A percentile compares a stretch with the other conserved stretches of the same genome.
phyloP scores from a whole-genome alignment of 2,888 invertebrate species.

The Bruchidius siliquastri region DNA sequence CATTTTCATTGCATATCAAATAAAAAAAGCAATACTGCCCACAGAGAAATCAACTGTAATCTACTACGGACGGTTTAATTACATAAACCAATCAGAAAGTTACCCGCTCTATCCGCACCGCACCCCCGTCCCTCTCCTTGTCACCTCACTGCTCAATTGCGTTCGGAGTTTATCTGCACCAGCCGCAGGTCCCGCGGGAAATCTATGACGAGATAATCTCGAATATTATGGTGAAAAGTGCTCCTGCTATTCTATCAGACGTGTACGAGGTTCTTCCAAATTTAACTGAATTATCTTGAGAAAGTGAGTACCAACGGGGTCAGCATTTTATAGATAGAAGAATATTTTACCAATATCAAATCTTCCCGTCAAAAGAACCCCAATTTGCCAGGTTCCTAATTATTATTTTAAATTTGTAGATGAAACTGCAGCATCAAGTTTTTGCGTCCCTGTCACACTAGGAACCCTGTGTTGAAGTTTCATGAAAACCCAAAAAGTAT shows the following conservation, averaged over 20 bases:
- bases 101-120: not conserved
- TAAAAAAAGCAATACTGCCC: not conserved
- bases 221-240: slow-evolving; percentile 12
- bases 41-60: not conserved
- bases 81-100: not conserved
- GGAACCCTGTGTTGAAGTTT: no score
- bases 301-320: no score
- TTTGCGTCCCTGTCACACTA: no score
- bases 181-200: slow-evolving; percentile 12
- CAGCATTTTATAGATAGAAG: no score
- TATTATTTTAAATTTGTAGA: no score
- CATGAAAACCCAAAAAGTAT: no score
- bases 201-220: slow-evolving; percentile 12
- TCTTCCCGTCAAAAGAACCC: no score
- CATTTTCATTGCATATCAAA: not conserved
- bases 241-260: slow-evolving; percentile 4
- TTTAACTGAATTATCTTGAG: no score
- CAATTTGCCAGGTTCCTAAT: no score
- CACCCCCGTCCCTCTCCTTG: not conserved
- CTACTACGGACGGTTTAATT: not conserved
- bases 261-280: no score
- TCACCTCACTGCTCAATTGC: not conserved
- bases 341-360: no score
- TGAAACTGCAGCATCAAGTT: no score
- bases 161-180: slow-evolving; percentile 8